Evolutionary conservation across 2,113 vertebrate genomes (phyloP).

Genomic region (Hirundichthys speculiger): DNA sequence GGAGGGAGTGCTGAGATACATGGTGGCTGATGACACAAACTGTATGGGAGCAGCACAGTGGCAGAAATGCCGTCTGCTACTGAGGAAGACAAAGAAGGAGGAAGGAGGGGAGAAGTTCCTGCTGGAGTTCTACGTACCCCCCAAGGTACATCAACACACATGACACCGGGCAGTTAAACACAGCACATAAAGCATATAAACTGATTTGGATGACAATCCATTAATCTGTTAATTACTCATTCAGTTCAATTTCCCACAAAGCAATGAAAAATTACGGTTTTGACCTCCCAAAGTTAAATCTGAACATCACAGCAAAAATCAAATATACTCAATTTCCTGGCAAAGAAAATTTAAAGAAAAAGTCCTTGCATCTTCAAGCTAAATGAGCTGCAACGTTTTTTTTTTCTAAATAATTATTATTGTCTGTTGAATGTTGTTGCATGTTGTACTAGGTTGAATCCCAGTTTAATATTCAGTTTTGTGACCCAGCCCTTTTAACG

Average conservation of each 20-base stretch:
- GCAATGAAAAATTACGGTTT: neutral
- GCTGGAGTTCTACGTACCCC: constrained; percentile 96
- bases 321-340: too few relatives aligned
- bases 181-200: too few relatives aligned
- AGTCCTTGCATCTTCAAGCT: neutral
- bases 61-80: constrained; percentile 95
- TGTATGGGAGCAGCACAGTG: constrained; percentile 90
- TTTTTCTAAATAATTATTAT: too few relatives aligned
- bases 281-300: neutral
- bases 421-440: too few relatives aligned
- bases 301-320: neutral
- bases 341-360: too few relatives aligned
- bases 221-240: neutral
- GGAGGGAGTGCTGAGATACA: constrained; percentile 93
- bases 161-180: neutral
- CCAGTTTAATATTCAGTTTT: constrained; percentile 16
- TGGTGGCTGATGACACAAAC: constrained; percentile 94
- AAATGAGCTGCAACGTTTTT: too few relatives aligned
- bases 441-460: constrained; percentile 3
- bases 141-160: constrained; percentile 84
- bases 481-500: constrained; percentile 5
- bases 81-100: constrained; percentile 85
- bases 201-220: neutral
- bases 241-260: neutral
- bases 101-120: constrained; percentile 91